phyloP scores from a whole-genome alignment of 2,797 vertebrate species.

The Kryptopterus vitreolus region DNA sequence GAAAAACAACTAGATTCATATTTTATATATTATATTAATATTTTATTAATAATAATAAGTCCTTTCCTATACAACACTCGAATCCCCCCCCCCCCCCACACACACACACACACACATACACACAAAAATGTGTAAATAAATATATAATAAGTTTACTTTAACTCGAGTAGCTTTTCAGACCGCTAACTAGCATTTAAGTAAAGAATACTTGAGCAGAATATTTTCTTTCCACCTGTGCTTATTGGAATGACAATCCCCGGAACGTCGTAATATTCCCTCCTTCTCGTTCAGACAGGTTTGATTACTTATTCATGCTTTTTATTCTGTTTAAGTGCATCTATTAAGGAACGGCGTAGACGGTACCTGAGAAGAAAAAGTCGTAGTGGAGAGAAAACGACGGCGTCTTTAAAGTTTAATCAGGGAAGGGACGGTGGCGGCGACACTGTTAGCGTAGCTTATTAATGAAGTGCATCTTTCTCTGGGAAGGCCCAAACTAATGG shows the following conservation, averaged over 20 bases:
- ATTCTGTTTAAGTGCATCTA: neutral
- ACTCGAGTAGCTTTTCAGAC: too few species aligned
- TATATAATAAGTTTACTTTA: too few species aligned
- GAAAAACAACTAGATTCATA: too few species aligned
- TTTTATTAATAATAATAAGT: too few species aligned
- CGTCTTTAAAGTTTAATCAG: conserved; percentile 55
- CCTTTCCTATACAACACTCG: too few species aligned
- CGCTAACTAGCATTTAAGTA: too few species aligned
- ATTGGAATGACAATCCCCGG: neutral
- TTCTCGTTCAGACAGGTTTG: neutral
- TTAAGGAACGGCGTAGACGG: neutral
- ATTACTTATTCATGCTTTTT: neutral
- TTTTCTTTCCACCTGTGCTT: too few species aligned
- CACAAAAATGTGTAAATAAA: too few species aligned
- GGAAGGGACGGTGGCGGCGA: conserved; percentile 58
- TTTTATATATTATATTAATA: too few species aligned
- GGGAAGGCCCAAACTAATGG: conserved; percentile 74
- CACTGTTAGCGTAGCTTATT: conserved; percentile 63
- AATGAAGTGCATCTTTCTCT: conserved; percentile 77
- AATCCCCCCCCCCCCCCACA: too few species aligned
- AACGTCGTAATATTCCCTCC: neutral
- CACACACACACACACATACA: too few species aligned
- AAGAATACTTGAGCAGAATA: too few species aligned
- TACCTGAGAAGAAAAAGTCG: neutral
- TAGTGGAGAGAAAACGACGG: conserved; percentile 25